These are phyloP conservation scores for Chironomus riparius DNA, from an alignment of 2,888 invertebrate genomes.

Conservation along the genomic window DNA sequence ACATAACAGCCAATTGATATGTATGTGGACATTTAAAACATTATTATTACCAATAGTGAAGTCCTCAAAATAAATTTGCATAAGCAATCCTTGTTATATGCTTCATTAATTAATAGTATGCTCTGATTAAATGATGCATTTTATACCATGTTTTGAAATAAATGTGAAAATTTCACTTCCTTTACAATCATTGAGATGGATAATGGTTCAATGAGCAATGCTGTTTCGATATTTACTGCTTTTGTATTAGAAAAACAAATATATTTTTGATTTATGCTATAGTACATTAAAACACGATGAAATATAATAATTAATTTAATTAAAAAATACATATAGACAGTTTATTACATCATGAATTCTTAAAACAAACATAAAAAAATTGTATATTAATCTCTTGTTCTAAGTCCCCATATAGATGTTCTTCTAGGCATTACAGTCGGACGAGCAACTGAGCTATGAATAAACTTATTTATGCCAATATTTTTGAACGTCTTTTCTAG, in stretches of 20 bases:
- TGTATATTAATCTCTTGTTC: constrained; percentile 59
- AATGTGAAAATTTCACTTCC: too few relatives aligned
- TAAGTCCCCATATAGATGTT: constrained; percentile 83
- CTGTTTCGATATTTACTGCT: too few relatives aligned
- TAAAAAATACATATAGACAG: neutral
- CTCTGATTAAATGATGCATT: constrained; percentile 2
- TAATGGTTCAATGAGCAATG: too few relatives aligned
- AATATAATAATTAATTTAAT: too few relatives aligned
- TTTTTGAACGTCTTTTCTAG: constrained; percentile 49
- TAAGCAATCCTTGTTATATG: neutral
- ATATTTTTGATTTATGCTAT: too few relatives aligned
- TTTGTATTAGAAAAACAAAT: too few relatives aligned
- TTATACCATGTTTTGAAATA: too few relatives aligned
- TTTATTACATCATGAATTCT: neutral
- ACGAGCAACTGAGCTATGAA: constrained; percentile 76
- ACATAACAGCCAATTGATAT: too few relatives aligned
- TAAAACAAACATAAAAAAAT: neutral
- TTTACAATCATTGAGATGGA: too few relatives aligned
- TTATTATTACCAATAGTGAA: neutral
- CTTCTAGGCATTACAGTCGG: constrained; percentile 81
- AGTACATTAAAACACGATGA: too few relatives aligned
- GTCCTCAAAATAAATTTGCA: neutral
- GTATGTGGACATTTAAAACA: neutral
- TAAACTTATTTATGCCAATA: constrained; percentile 62
- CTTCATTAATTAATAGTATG: neutral